Evolutionary conservation across 2,113 vertebrate genomes (phyloP), one percentile per base, ranked within the genome.

Genomic region (Pimephales promelas): DNA sequence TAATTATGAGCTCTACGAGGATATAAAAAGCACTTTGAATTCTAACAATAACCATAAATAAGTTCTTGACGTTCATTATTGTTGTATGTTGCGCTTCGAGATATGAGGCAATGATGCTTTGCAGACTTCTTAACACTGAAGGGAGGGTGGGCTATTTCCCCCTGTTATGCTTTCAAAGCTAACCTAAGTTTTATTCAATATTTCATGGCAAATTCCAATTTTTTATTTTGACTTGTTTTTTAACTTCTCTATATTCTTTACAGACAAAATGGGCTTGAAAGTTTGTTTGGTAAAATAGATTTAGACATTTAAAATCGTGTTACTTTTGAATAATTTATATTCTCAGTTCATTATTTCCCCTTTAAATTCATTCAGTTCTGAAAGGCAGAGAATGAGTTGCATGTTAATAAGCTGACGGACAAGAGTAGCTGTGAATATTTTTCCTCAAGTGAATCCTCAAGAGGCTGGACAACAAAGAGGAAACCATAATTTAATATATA

Each of bases 401-500:
- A 71, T 71, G 24, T 40, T 71, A 56, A 62, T 64, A 64, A 47
- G 54, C 20, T 54, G 54, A 76, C 1, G 4, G 34, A 76, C 10
- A 10, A 49, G 56, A 52, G n/a, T 40, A 52, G 71, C 43, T 20
- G 72, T 47, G 83, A 57, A 66, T 54, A 31, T 61, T 40, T 78
- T 66, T 52, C 18, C 26, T 83, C 43, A 16, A 52, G 22, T 45
- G 22, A 73, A 40, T 43, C 31, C 59, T 59, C 36, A 61, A 73
- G 57, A 31, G 28, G 22, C 57, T 13, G 81, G 43, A 76, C 59
- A 66, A 52, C 45, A 83, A 64, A 47, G 61, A 43, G 3, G 11
- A 64, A 75, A 34, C 13, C 18, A 68, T 75, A 49, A 75, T 64
- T 75, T 49, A 3, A 45, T 36, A 22, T 62, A 61, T 83, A 83